Percentiles rank a stretch among this genome's conserved stretches.
These are phyloP conservation scores for Chloroceryle aenea DNA, from an alignment of 2,113 vertebrate species.

Conservation along the genomic window DNA sequence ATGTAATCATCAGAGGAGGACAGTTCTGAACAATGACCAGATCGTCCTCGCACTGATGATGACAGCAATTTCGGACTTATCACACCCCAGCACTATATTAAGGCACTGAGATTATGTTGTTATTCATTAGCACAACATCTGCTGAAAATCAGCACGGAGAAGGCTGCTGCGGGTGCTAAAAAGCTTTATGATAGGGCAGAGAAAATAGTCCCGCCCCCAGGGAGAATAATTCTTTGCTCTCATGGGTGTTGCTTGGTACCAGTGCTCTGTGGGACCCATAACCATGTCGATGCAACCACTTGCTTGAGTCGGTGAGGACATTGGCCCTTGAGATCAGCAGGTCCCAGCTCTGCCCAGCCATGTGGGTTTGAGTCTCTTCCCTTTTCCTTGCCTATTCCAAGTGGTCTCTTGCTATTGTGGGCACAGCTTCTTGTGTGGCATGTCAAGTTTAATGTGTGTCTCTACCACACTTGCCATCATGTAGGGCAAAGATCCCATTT, in stretches of 20 bases:
- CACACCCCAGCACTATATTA: slow-evolving; percentile 80
- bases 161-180: slow-evolving; percentile 44
- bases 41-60: slow-evolving; percentile 68
- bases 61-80: slow-evolving; percentile 81
- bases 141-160: slow-evolving; percentile 69
- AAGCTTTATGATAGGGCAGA: not conserved
- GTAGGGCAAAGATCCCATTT: accelerated
- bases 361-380: not conserved
- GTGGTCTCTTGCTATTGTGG: accelerated
- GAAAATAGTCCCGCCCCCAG: not conserved
- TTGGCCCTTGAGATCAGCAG: not conserved
- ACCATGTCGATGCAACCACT: accelerated
- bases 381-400: not conserved
- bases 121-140: slow-evolving; percentile 78
- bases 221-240: not conserved
- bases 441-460: accelerated
- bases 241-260: accelerated
- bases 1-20: slow-evolving; percentile 72
- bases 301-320: accelerated
- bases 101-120: slow-evolving; percentile 78
- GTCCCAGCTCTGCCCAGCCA: not conserved
- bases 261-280: accelerated
- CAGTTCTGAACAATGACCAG: slow-evolving; percentile 80
- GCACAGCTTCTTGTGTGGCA: not conserved
- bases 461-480: accelerated